phyloP scores from a whole-genome alignment of 2,797 vertebrate genomes.

The Microchirus variegatus region DNA sequence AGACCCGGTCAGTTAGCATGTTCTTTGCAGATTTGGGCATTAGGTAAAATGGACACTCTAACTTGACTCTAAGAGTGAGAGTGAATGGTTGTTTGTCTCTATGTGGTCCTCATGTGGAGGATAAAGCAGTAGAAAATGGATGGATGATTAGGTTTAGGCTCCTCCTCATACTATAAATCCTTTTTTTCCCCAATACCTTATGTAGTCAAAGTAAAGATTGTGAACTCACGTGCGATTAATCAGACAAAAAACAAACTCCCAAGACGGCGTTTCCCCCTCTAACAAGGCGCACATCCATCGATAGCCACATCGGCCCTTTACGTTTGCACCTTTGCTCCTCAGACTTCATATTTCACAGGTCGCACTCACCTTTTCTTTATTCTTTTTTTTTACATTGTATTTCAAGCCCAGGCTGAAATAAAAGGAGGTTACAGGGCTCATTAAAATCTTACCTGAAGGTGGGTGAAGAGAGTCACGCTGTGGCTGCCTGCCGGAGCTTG shows the following conservation, averaged over 20 bases:
- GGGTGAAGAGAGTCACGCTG: slow-evolving; percentile 41
- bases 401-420: slow-evolving; percentile 27
- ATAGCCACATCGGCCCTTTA: not conserved
- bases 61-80: no score
- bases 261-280: not conserved
- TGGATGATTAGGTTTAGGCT: no score
- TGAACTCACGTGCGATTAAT: slow-evolving; percentile 9
- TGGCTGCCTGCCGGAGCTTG: slow-evolving; percentile 29
- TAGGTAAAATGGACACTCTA: no score
- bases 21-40: no score
- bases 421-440: slow-evolving; percentile 47
- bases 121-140: no score
- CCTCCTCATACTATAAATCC: no score
- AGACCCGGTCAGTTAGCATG: no score
- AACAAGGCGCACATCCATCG: slow-evolving; percentile 6
- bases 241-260: slow-evolving; percentile 9
- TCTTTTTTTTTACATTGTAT: no score
- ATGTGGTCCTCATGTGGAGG: no score
- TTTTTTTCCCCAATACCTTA: not conserved
- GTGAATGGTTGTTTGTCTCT: no score
- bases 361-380: slow-evolving; percentile 23
- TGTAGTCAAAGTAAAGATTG: not conserved
- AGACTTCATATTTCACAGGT: slow-evolving; percentile 31
- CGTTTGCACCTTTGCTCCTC: slow-evolving; percentile 12
- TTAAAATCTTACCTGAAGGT: slow-evolving; percentile 64